Evolutionary conservation across 2,113 vertebrate species (phyloP).

Genomic region (Gallinago undulata): DNA sequence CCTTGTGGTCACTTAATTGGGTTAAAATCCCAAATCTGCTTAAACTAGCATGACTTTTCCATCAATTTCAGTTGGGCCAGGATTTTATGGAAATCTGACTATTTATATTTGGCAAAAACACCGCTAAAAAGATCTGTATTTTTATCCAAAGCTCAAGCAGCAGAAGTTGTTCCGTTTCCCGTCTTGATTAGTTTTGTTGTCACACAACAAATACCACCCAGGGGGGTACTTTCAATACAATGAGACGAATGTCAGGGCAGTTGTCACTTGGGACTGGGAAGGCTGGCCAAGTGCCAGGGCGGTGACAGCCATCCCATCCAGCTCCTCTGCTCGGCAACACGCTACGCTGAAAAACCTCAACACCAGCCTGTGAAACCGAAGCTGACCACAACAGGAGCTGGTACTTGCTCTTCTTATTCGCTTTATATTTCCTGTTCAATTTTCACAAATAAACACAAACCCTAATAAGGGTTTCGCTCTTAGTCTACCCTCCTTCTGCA

Average conservation of each 20-base stretch:
- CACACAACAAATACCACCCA: constrained; percentile 53
- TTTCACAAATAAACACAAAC: background rate
- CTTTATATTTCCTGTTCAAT: background rate
- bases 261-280: background rate
- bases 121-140: background rate
- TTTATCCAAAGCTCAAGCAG: constrained; percentile 10
- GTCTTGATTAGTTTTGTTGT: constrained; percentile 52
- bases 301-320: background rate
- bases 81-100: background rate
- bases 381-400: background rate
- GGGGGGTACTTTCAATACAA: constrained; percentile 38
- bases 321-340: background rate
- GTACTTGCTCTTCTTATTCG: background rate
- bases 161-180: constrained; percentile 44
- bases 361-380: background rate
- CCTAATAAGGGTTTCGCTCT: background rate
- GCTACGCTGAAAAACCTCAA: background rate
- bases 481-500: background rate
- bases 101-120: background rate
- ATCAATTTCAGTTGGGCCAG: background rate
- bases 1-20: background rate
- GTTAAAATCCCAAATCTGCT: background rate
- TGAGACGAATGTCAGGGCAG: constrained; percentile 29
- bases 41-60: background rate
- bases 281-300: background rate